Percentiles rank a stretch among this genome's conserved stretches.
Evolutionary conservation across 2,888 invertebrate genomes (phyloP).

Genomic region (Molanna angustata): DNA sequence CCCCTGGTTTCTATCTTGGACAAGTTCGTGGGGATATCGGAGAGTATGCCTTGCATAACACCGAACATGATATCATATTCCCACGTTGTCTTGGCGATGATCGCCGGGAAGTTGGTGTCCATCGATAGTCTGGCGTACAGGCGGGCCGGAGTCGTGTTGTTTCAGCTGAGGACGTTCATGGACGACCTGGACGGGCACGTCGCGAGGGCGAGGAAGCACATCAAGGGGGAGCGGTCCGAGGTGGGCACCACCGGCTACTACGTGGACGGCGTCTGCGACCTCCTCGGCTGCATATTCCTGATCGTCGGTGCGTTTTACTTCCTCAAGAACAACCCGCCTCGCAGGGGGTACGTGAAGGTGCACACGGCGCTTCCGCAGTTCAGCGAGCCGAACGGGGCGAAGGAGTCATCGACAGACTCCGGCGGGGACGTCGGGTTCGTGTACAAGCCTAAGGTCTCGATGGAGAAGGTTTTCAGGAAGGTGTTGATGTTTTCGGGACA

Average conservation of each 20-base stretch:
- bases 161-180: conserved; percentile 77
- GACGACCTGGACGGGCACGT: conserved; percentile 87
- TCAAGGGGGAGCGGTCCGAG: conserved; percentile 74
- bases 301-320: conserved; percentile 67
- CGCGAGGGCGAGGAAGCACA: conserved; percentile 71
- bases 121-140: conserved; percentile 69
- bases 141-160: conserved; percentile 71
- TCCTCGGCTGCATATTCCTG: conserved; percentile 70
- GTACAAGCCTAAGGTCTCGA: conserved; percentile 66
- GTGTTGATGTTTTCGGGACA: conserved; percentile 67
- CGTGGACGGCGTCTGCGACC: conserved; percentile 81
- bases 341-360: conserved; percentile 69
- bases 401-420: conserved; percentile 40
- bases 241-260: conserved; percentile 79
- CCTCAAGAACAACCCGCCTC: conserved; percentile 69
- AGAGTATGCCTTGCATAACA: conserved; percentile 60
- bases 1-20: conserved; percentile 76
- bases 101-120: conserved; percentile 72
- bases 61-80: conserved; percentile 82
- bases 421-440: conserved; percentile 54
- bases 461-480: conserved; percentile 63
- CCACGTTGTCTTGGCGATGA: conserved; percentile 72
- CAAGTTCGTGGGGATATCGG: conserved; percentile 61
- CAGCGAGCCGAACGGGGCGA: conserved; percentile 48
- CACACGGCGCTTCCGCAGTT: conserved; percentile 54